Evolutionary conservation across 1,140 invertebrate genomes (phyloP).

Genomic region (Pogonomyrmex barbatus): DNA sequence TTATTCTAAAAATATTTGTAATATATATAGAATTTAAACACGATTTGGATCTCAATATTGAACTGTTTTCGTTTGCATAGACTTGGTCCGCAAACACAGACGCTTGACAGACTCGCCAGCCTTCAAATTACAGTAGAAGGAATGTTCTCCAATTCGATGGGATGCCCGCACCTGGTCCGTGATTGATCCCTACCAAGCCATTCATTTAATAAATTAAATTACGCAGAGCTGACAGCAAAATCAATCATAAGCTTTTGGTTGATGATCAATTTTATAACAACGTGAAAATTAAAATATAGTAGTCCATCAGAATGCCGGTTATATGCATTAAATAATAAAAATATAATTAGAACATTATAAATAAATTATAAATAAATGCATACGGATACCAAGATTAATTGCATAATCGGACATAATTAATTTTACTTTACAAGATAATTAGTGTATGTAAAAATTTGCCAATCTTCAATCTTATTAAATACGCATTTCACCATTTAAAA

Average conservation of each 20-base stretch:
- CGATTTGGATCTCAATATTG: constrained; percentile 57
- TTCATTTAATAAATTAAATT: constrained; percentile 54
- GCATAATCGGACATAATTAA: neutral
- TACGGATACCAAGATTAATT: neutral
- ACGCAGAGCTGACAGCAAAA: constrained; percentile 44
- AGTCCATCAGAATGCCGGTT: neutral
- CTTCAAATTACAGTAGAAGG: constrained; percentile 50
- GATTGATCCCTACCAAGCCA: constrained; percentile 45
- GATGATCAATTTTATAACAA: constrained; percentile 38
- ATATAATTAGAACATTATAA: neutral
- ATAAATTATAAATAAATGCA: neutral
- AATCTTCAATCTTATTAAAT: neutral
- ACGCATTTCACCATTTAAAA: constrained; percentile 6
- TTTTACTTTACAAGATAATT: neutral
- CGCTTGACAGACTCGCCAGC: constrained; percentile 20
- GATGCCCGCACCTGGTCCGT: constrained; percentile 23
- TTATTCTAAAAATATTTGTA: constrained; percentile 32
- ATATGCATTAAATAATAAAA: constrained; percentile 36
- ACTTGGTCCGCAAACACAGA: constrained; percentile 62
- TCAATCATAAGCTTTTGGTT: constrained; percentile 47
- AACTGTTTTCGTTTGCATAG: constrained; percentile 49
- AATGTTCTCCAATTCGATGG: constrained; percentile 32
- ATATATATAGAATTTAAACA: constrained; percentile 67
- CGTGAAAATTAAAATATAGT: constrained; percentile 34
- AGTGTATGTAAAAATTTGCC: neutral